These are phyloP conservation scores for Aspidoscelis tigris DNA, from an alignment of 2,113 vertebrate species.

Conservation along the genomic window DNA sequence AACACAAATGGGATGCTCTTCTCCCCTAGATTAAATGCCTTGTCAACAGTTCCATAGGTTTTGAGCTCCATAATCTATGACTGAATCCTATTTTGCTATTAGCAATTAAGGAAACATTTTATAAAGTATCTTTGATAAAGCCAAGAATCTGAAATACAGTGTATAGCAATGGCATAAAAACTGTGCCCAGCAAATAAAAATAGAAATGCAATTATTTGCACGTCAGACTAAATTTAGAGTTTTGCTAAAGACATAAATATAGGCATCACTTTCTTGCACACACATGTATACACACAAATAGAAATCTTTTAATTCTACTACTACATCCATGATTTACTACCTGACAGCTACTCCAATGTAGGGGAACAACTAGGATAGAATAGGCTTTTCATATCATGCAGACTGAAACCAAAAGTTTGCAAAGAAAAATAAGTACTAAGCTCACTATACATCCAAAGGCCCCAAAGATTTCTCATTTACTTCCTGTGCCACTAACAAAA, in stretches of 20 bases:
- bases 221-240: background rate
- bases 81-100: background rate
- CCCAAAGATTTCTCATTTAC: no score
- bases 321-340: background rate
- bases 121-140: conserved; percentile 2
- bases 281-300: no score
- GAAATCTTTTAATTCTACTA: background rate
- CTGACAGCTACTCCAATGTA: background rate
- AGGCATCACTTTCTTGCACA: no score
- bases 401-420: no score
- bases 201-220: background rate
- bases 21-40: rapidly evolving
- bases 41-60: background rate
- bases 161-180: background rate
- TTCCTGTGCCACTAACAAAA: no score
- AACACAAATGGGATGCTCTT: rapidly evolving
- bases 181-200: conserved; percentile 8
- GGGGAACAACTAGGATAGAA: background rate
- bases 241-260: background rate
- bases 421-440: no score
- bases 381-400: no score
- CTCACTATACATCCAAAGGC: no score
- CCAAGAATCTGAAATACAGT: background rate
- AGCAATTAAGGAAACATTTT: conserved; percentile 14
- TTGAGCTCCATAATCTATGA: background rate